These are phyloP conservation scores for Ectemnius cavifrons DNA, from an alignment of 2,888 invertebrate species.

Conservation along the genomic window DNA sequence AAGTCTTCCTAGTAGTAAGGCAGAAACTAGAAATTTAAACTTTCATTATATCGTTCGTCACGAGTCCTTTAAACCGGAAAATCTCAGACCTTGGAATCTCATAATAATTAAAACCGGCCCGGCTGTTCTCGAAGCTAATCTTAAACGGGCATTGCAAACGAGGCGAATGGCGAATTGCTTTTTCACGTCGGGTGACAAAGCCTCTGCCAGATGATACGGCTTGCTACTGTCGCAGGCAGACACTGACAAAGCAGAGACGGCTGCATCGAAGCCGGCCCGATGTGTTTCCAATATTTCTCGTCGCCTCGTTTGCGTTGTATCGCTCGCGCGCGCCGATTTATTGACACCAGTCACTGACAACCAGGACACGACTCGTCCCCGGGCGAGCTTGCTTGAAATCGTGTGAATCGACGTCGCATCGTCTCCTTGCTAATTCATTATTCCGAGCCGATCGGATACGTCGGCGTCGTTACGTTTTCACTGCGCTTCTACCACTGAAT, in stretches of 20 bases:
- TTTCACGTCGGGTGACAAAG: neutral
- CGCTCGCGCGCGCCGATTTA: conserved; percentile 36
- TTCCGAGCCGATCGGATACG: conserved; percentile 12
- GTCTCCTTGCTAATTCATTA: conserved; percentile 44
- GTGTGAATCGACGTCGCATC: conserved; percentile 41
- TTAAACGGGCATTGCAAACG: neutral
- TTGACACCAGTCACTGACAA: conserved; percentile 42
- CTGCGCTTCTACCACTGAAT: conserved; percentile 22
- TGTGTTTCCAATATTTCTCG: conserved; percentile 58
- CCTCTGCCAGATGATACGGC: conserved; percentile 33
- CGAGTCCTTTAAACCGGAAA: too few relatives aligned
- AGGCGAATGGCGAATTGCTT: conserved; percentile 8
- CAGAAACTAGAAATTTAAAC: too few relatives aligned
- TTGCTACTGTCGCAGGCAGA: conserved; percentile 60
- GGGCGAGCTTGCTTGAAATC: conserved; percentile 31
- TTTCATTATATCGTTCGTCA: too few relatives aligned
- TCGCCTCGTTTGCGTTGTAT: conserved; percentile 56
- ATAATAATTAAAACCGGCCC: too few relatives aligned
- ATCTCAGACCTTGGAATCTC: too few relatives aligned
- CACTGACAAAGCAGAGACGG: conserved; percentile 39
- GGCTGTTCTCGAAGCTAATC: too few relatives aligned
- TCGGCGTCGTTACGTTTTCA: conserved; percentile 16
- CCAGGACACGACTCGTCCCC: conserved; percentile 43
- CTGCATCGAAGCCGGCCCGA: conserved; percentile 25
- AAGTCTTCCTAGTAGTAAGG: too few relatives aligned